phyloP scores from a whole-genome alignment of 2,113 vertebrate genomes.

The Cyanistes caeruleus region DNA sequence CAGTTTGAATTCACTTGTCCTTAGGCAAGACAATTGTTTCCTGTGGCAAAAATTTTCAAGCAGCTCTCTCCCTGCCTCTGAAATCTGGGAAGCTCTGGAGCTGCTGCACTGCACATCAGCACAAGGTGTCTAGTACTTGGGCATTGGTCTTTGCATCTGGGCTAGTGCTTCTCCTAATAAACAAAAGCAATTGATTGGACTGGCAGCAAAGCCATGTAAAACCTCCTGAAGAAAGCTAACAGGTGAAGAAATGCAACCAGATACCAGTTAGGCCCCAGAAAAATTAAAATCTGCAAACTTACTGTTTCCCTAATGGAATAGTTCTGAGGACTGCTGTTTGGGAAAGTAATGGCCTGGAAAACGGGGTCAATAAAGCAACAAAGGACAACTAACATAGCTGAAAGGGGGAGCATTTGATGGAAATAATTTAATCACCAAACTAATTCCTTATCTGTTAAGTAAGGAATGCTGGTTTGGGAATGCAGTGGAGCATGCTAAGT shows the following conservation, averaged over 20 bases:
- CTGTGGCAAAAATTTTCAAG: not conserved
- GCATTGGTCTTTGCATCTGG: not conserved
- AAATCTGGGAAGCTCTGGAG: not conserved
- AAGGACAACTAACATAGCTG: not conserved
- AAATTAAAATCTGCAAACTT: not conserved
- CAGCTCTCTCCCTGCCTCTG: not conserved
- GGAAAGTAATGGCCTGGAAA: constrained; percentile 51
- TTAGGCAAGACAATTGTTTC: not conserved
- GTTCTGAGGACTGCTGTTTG: constrained; percentile 16
- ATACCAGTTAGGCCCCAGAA: not conserved
- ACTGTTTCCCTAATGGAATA: constrained; percentile 13
- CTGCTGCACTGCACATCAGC: not conserved
- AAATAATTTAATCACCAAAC: constrained; percentile 43
- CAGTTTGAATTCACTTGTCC: not conserved
- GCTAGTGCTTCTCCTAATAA: not conserved
- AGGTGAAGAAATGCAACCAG: not conserved
- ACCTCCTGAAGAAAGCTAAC: not conserved
- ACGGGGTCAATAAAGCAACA: constrained; percentile 45
- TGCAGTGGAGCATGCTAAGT: not conserved
- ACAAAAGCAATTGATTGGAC: not conserved
- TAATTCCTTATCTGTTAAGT: constrained; percentile 39
- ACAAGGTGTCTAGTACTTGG: not conserved
- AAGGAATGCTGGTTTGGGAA: not conserved
- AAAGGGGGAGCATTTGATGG: constrained; percentile 16
- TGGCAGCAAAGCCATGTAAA: not conserved